Conservation (phyloP, 2,113 vertebrate species). For the Canis aureus region DNA sequence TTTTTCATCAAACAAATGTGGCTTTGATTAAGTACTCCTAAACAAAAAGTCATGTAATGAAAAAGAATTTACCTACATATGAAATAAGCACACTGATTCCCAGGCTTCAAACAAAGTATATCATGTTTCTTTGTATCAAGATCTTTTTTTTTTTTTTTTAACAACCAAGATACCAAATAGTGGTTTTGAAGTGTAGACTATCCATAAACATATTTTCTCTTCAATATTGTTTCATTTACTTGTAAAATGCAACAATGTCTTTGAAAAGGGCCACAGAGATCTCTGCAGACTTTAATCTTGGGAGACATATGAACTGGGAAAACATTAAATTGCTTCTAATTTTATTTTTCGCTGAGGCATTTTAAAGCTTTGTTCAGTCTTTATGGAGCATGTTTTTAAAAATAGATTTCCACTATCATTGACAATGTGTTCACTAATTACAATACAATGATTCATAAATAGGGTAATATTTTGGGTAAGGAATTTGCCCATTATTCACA, state of each 20-base stretch:
- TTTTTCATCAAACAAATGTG: constrained; percentile 73
- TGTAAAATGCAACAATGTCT: constrained; percentile 77
- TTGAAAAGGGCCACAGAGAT: constrained; percentile 53
- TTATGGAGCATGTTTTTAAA: constrained; percentile 65
- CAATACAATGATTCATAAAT: constrained; percentile 3
- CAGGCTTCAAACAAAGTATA: constrained; percentile 51
- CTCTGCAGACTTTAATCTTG: constrained; percentile 74
- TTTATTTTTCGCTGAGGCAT: constrained; percentile 74
- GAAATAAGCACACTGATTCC: constrained; percentile 70
- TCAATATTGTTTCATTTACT: constrained; percentile 75
- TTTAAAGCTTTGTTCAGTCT: constrained; percentile 80
- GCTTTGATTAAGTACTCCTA: constrained; percentile 75
- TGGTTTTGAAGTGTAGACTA: constrained; percentile 74
- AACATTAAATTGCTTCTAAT: constrained; percentile 78
- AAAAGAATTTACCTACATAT: constrained; percentile 79
- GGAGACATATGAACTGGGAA: constrained; percentile 72
- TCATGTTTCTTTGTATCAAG: constrained; percentile 77
- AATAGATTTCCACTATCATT: constrained; percentile 54
- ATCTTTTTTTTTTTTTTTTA: constrained; percentile 59
- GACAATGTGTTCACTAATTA: constrained; percentile 50
- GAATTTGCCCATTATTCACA: constrained; percentile 11
- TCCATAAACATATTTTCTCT: constrained; percentile 80
- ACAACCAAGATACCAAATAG: constrained; percentile 73
- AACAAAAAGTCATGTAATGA: constrained; percentile 72
- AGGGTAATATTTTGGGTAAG: constrained; percentile 48